These are phyloP conservation scores for Physocephala rufipes DNA, from an alignment of 2,888 invertebrate species.

Conservation along the genomic window DNA sequence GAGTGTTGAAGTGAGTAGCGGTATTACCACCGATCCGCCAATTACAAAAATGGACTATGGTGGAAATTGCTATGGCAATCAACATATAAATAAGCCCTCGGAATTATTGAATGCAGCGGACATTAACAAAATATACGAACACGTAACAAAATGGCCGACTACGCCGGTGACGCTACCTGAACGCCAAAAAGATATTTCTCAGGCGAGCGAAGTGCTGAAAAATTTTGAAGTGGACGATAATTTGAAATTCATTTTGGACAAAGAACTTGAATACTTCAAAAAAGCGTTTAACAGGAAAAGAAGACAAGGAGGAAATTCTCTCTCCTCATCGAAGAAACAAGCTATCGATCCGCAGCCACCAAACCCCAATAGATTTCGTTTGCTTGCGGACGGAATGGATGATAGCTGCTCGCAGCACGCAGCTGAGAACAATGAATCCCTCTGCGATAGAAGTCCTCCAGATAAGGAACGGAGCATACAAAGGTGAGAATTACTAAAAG, in stretches of 20 bases:
- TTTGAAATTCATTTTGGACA: background rate
- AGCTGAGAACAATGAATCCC: no score
- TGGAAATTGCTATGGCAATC: background rate
- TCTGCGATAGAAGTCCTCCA: no score
- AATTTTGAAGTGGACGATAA: background rate
- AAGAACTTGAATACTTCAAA: background rate
- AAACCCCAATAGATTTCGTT: no score
- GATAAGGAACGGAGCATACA: no score
- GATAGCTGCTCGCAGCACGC: no score
- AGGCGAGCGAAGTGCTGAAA: background rate
- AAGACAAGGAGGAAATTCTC: no score
- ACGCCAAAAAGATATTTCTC: background rate
- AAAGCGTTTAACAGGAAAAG: background rate
- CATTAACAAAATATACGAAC: no score
- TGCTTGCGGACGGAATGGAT: no score
- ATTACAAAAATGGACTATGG: background rate
- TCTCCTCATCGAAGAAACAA: no score
- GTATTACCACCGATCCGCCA: background rate
- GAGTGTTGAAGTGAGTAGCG: background rate
- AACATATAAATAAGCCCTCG: background rate
- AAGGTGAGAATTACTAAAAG: no score
- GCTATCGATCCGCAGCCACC: no score
- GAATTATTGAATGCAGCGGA: background rate
- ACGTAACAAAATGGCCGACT: background rate
- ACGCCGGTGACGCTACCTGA: background rate